phyloP scores from a whole-genome alignment of 2,113 vertebrate genomes.

The Lathamus discolor region DNA sequence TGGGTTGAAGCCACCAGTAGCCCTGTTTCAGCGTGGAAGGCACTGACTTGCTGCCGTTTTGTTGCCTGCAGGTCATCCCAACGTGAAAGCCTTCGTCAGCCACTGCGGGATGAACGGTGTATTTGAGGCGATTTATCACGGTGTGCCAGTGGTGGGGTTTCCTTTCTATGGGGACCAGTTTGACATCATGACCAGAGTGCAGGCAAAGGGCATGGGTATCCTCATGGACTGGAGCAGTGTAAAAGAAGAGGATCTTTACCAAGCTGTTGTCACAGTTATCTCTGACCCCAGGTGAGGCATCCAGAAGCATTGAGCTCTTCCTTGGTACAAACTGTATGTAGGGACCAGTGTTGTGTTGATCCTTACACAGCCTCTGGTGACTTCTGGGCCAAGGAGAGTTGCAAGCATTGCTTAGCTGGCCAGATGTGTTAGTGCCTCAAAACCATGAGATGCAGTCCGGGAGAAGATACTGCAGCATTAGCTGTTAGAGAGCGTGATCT shows the following conservation, averaged over 20 bases:
- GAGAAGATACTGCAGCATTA: neutral
- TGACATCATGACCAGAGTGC: constrained; percentile 71
- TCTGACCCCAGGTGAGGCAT: constrained; percentile 60
- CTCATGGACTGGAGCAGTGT: constrained; percentile 65
- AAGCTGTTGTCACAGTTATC: constrained; percentile 38
- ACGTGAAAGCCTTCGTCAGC: constrained; percentile 64
- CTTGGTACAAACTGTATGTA: no score
- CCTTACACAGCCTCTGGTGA: neutral
- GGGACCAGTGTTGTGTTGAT: neutral
- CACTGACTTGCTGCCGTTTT: neutral
- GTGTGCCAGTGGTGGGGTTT: constrained; percentile 72
- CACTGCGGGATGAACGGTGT: constrained; percentile 71
- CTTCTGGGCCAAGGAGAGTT: neutral
- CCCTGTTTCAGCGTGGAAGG: neutral
- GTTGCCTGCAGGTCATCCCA: constrained; percentile 60
- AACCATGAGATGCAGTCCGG: neutral
- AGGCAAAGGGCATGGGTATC: constrained; percentile 69
- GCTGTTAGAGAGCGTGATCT: neutral
- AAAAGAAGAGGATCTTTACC: constrained; percentile 62
- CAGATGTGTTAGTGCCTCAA: neutral
- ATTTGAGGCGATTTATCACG: constrained; percentile 70
- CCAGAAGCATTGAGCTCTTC: neutral
- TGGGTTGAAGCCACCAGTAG: neutral
- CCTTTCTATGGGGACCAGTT: constrained; percentile 75
- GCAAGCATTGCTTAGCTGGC: neutral